Percentiles rank a stretch among this genome's conserved stretches.
Conservation (phyloP, 2,113 vertebrate species). For the Falcunculus frontatus region DNA sequence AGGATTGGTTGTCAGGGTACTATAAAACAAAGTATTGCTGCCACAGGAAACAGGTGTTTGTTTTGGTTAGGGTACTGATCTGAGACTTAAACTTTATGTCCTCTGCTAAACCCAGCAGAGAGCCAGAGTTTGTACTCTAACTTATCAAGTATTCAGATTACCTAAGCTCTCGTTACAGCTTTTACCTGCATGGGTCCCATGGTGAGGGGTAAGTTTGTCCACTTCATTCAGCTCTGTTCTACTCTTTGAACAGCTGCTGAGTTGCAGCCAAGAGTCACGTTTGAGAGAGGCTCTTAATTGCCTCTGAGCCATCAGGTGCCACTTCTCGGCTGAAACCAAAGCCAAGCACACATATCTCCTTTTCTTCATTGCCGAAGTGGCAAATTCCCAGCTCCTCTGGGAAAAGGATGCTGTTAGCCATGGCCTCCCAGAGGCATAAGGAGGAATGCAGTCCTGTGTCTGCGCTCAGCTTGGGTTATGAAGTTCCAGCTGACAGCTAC, state of each 20-base stretch:
- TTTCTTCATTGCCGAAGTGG: neutral
- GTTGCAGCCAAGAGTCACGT: constrained; percentile 5
- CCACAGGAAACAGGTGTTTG: neutral
- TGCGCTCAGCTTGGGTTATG: fast-evolving
- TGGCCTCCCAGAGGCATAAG: neutral
- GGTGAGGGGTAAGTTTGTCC: constrained; percentile 11
- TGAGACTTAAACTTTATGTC: neutral
- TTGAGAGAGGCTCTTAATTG: constrained; percentile 37
- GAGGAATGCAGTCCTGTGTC: neutral
- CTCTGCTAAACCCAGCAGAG: neutral
- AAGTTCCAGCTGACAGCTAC: neutral
- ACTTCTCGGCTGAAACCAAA: neutral
- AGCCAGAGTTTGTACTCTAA: neutral
- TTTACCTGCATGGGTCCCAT: neutral
- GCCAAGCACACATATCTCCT: neutral
- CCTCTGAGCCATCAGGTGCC: constrained; percentile 11
- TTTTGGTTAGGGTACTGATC: neutral
- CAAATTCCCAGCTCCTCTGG: neutral
- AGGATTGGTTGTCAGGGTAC: neutral
- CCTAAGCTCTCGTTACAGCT: neutral
- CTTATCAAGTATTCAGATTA: neutral
- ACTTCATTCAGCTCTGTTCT: constrained; percentile 26
- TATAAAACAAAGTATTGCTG: neutral
- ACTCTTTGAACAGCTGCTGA: constrained; percentile 25
- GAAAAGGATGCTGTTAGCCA: neutral